These are phyloP conservation scores for Thaleichthys pacificus DNA, from an alignment of 2,797 vertebrate species.

Conservation along the genomic window DNA sequence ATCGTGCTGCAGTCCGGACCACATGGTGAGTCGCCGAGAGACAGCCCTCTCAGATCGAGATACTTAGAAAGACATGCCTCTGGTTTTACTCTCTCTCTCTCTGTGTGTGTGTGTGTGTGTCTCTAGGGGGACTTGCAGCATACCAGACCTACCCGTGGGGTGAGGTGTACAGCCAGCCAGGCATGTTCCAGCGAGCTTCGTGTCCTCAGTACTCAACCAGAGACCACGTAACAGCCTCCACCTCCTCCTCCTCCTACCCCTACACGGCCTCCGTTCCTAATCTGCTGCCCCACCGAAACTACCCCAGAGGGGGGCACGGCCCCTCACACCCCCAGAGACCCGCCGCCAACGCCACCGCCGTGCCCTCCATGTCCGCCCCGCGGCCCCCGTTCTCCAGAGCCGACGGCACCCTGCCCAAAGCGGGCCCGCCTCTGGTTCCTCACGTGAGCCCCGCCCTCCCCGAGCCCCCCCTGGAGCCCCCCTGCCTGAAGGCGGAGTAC, in stretches of 20 bases:
- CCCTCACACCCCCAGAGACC: slow-evolving; percentile 31
- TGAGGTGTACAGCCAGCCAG: slow-evolving; percentile 68
- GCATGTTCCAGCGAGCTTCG: slow-evolving; percentile 55
- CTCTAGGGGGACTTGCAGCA: slow-evolving; percentile 48
- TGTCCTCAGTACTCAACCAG: slow-evolving; percentile 59
- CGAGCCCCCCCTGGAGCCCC: slow-evolving; percentile 50
- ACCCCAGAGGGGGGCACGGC: slow-evolving; percentile 38
- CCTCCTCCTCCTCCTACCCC: slow-evolving; percentile 26
- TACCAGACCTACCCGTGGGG: slow-evolving; percentile 78
- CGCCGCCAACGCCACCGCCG: slow-evolving; percentile 26
- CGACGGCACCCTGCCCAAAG: slow-evolving; percentile 44
- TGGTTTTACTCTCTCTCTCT: background rate
- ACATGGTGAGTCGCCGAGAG: slow-evolving; percentile 51
- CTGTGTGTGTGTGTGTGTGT: slow-evolving; percentile 20
- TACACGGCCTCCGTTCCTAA: slow-evolving; percentile 38
- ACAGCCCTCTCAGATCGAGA: background rate
- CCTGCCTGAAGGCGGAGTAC: slow-evolving; percentile 66
- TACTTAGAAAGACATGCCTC: background rate
- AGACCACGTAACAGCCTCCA: slow-evolving; percentile 45
- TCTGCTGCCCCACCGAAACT: slow-evolving; percentile 44
- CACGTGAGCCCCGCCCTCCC: slow-evolving; percentile 57
- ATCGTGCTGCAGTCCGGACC: slow-evolving; percentile 75
- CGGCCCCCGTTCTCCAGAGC: slow-evolving; percentile 42
- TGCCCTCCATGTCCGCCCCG: slow-evolving; percentile 63
- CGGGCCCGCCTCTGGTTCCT: slow-evolving; percentile 32